Percentiles rank a stretch among this genome's conserved stretches.
These are phyloP conservation scores for Masticophis lateralis DNA, from an alignment of 2,797 vertebrate genomes.

Conservation along the genomic window DNA sequence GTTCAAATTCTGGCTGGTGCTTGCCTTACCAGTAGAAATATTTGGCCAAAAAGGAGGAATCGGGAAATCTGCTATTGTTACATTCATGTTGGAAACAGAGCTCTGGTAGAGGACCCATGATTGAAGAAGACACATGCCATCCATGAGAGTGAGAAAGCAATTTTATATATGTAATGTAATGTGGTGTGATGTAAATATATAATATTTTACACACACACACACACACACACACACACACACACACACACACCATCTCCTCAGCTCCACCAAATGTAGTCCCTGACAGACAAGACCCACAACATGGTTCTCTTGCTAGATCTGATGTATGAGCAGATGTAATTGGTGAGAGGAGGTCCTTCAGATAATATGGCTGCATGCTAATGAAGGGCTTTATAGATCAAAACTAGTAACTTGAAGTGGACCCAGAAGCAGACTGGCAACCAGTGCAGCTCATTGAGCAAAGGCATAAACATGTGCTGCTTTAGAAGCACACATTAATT, in stretches of 20 bases:
- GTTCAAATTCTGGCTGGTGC: neutral
- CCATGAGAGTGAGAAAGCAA: neutral
- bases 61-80: neutral
- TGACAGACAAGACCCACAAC: neutral
- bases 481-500: neutral
- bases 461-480: neutral
- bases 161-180: neutral
- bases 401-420: neutral
- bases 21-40: neutral
- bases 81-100: neutral
- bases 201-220: neutral
- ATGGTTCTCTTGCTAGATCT: neutral
- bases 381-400: neutral
- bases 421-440: neutral
- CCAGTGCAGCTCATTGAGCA: neutral
- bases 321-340: neutral
- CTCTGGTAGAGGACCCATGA: neutral
- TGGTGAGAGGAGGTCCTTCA: neutral
- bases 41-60: neutral
- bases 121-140: neutral
- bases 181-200: neutral
- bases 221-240: neutral
- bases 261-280: neutral
- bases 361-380: neutral
- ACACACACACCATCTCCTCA: no score